A percentile compares a stretch with the other conserved stretches of the same genome.
These are phyloP conservation scores for Ornithoptera priamus DNA, from an alignment of 2,888 invertebrate genomes.

Conservation along the genomic window DNA sequence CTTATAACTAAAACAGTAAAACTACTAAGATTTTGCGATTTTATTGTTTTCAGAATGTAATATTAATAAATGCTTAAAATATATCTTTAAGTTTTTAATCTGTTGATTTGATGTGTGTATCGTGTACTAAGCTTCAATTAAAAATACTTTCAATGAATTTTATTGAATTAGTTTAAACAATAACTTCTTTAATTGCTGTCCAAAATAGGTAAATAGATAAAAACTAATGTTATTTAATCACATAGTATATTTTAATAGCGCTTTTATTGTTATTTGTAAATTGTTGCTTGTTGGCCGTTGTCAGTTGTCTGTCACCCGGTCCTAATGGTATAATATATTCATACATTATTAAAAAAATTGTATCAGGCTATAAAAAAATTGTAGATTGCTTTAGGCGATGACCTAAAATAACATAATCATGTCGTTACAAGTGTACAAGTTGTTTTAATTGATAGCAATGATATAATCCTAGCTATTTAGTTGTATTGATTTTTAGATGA, in stretches of 20 bases:
- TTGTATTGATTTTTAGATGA: constrained; percentile 33
- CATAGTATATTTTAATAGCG: background rate
- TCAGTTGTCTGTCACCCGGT: constrained; percentile 33
- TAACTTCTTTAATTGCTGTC: constrained; percentile 14
- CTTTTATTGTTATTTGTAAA: constrained; percentile 16
- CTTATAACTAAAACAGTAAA: too few species aligned
- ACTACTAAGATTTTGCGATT: too few species aligned
- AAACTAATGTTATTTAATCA: background rate
- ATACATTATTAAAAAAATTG: constrained; percentile 18
- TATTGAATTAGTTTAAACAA: constrained; percentile 4
- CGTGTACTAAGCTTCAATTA: constrained; percentile 4
- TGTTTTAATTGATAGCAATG: background rate
- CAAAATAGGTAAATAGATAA: constrained; percentile 19
- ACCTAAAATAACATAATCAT: constrained; percentile 13
- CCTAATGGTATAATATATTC: constrained; percentile 21
- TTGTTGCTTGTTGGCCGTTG: constrained; percentile 30
- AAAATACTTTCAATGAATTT: background rate
- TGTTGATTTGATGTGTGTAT: constrained; percentile 25
- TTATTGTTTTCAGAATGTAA: background rate
- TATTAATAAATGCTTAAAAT: background rate
- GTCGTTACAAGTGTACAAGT: background rate
- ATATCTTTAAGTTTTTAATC: constrained; percentile 14
- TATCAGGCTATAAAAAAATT: constrained; percentile 12
- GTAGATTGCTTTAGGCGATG: constrained; percentile 3
- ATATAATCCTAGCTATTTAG: constrained; percentile 11